These are phyloP conservation scores for Diglossa cyanea DNA, from an alignment of 2,797 vertebrate genomes.

Conservation along the genomic window DNA sequence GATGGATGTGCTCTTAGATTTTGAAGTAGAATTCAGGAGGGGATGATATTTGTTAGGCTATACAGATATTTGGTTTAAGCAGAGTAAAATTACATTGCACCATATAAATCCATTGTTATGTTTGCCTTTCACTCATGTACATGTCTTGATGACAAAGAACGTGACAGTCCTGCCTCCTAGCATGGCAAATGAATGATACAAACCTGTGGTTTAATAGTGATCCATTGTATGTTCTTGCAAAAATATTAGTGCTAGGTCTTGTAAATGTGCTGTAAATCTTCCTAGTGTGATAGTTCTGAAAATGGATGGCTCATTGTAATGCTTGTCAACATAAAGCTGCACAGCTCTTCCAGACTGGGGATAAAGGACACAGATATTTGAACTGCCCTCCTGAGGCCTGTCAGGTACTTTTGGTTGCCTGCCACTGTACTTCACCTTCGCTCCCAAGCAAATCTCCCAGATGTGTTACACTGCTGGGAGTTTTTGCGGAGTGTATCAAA, in stretches of 20 bases:
- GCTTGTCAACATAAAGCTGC: background rate
- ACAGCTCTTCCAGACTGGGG: background rate
- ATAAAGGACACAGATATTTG: background rate
- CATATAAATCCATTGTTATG: background rate
- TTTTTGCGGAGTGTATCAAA: background rate
- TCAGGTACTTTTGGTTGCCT: background rate
- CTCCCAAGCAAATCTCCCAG: background rate
- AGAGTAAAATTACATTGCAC: background rate
- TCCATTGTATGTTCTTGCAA: background rate
- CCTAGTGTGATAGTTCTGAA: background rate
- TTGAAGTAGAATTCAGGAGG: background rate
- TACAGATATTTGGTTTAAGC: background rate
- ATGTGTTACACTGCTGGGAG: background rate
- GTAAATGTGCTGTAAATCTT: conserved; percentile 14
- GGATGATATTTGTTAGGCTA: background rate
- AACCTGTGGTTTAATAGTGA: background rate
- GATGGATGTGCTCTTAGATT: background rate
- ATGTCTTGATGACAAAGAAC: background rate
- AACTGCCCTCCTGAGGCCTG: background rate
- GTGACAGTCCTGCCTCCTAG: background rate
- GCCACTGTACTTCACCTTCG: background rate
- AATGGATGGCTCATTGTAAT: background rate
- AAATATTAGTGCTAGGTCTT: conserved; percentile 35
- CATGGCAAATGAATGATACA: background rate
- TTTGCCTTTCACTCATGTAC: background rate